Evolutionary conservation across 2,888 invertebrate genomes (phyloP).

Genomic region (Habroteleia sp.): DNA sequence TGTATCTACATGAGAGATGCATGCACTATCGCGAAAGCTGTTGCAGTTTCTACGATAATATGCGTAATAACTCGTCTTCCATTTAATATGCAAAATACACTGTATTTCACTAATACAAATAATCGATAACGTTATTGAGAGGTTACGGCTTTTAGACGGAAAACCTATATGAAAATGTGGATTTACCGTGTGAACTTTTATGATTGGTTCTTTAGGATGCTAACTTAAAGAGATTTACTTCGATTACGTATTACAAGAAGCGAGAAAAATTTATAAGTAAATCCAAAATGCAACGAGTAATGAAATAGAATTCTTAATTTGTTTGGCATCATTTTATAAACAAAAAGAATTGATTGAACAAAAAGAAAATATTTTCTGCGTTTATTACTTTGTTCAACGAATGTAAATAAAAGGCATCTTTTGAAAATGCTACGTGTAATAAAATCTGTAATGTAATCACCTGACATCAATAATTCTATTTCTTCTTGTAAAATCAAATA

Average conservation of each 20-base stretch:
- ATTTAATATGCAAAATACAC: slow-evolving; percentile 56
- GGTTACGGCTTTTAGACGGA: slow-evolving; percentile 44
- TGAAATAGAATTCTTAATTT: no score
- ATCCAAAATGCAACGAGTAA: no score
- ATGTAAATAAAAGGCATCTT: no score
- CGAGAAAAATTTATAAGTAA: not conserved
- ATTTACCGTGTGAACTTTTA: slow-evolving; percentile 23
- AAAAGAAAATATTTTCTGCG: no score
- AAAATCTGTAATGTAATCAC: no score
- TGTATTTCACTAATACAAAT: slow-evolving; percentile 45
- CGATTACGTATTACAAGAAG: not conserved
- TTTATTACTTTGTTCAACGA: no score
- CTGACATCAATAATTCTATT: no score
- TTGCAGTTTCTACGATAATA: slow-evolving; percentile 64
- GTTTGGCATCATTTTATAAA: no score
- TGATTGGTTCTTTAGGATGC: slow-evolving; percentile 13
- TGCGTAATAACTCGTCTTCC: slow-evolving; percentile 60
- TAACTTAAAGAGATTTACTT: not conserved
- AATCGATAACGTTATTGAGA: slow-evolving; percentile 51
- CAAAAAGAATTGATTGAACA: no score
- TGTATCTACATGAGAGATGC: slow-evolving; percentile 55
- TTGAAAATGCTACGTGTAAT: no score
- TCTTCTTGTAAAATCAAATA: no score
- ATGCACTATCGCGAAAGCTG: slow-evolving; percentile 63
- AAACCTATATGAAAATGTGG: slow-evolving; percentile 20